Percentiles rank a stretch among this genome's conserved stretches.
These are phyloP conservation scores for Cyprinus carpio DNA, from an alignment of 2,113 vertebrate genomes.

Conservation along the genomic window DNA sequence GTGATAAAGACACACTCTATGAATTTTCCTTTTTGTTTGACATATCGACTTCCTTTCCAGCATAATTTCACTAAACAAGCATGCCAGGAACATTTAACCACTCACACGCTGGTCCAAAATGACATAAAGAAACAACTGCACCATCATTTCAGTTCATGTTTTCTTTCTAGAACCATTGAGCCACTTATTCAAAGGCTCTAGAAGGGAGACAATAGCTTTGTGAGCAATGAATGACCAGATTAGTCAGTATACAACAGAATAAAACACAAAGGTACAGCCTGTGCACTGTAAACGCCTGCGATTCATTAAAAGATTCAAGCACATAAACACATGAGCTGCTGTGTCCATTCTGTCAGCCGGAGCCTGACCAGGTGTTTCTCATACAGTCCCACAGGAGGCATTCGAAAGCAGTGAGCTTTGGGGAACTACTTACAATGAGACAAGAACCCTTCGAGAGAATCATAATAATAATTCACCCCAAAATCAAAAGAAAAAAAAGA, in stretches of 20 bases:
- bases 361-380: constrained; percentile 11
- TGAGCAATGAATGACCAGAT: background rate
- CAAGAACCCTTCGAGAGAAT: too few species aligned
- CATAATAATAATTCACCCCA: too few species aligned
- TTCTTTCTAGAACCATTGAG: background rate
- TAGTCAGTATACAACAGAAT: background rate
- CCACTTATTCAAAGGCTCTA: background rate
- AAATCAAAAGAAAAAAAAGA: too few species aligned
- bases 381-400: background rate
- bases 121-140: background rate
- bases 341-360: constrained; percentile 1
- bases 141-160: background rate
- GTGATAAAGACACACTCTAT: background rate
- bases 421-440: too few species aligned
- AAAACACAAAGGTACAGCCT: background rate
- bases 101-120: background rate
- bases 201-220: background rate
- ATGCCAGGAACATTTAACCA: background rate
- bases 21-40: background rate
- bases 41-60: background rate
- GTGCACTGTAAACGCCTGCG: background rate
- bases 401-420: background rate
- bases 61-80: background rate
- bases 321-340: background rate
- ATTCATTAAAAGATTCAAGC: background rate